Evolutionary conservation across 1,140 invertebrate species (phyloP).

Genomic region (Phocides pigmalion): DNA sequence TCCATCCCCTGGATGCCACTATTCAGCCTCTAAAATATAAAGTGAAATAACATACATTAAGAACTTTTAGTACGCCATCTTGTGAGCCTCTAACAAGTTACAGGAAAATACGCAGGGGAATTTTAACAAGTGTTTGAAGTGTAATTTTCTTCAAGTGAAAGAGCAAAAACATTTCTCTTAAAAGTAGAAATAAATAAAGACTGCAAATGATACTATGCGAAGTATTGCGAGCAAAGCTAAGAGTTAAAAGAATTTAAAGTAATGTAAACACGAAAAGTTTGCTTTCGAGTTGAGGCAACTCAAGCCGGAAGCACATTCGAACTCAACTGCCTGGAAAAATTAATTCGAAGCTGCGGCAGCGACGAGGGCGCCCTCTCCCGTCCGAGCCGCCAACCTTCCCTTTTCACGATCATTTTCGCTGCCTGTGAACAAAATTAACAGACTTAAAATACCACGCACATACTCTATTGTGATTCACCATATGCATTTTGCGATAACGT

Average conservation of each 20-base stretch:
- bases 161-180: slow-evolving; percentile 58
- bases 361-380: slow-evolving; percentile 54
- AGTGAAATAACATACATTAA: slow-evolving; percentile 23
- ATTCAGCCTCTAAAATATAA: slow-evolving; percentile 3
- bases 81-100: slow-evolving; percentile 33
- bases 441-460: slow-evolving; percentile 51
- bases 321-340: slow-evolving; percentile 80
- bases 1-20: not conserved
- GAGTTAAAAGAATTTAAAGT: slow-evolving; percentile 78
- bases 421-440: slow-evolving; percentile 61
- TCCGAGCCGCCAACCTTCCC: slow-evolving; percentile 51
- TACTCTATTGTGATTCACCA: slow-evolving; percentile 35
- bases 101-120: slow-evolving; percentile 44
- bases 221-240: slow-evolving; percentile 71
- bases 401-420: slow-evolving; percentile 64
- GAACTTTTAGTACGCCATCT: slow-evolving; percentile 38
- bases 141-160: slow-evolving; percentile 55
- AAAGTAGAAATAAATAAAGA: slow-evolving; percentile 67
- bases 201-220: slow-evolving; percentile 67
- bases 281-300: slow-evolving; percentile 77
- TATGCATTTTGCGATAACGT: slow-evolving; percentile 20
- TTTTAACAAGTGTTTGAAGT: slow-evolving; percentile 61
- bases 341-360: slow-evolving; percentile 70
- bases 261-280: slow-evolving; percentile 81
- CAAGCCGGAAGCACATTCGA: slow-evolving; percentile 74